Base-by-base conservation (phyloP, 2,797 vertebrate genomes). In the Hapalemur alaotrensis region DNA sequence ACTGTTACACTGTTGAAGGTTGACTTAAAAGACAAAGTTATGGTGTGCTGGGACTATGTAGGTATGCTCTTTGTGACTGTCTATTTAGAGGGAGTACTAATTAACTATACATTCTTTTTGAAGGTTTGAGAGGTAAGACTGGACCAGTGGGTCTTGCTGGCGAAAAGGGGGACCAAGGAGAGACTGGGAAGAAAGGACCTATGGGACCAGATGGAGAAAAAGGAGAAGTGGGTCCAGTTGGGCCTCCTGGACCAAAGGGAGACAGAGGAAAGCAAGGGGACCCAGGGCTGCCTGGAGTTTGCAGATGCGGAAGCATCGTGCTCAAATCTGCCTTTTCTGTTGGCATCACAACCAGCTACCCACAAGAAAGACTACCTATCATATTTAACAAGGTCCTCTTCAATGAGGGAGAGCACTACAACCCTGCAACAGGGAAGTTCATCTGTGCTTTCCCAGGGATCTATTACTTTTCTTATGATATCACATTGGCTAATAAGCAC, bases 401-500 rank as follows among this genome's bases (percentile, higher is more conserved):
- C 96, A 99, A 99, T 0, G 99, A 99, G 97, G 99, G 99, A 0
- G 99, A 99, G 23, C 99, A 99, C 97, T 99, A 99, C 98, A 99
- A 99, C 97, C 99, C 99, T 0, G 98, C 99, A 86, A 99, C 99
- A 0, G 99, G 99, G 48, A 99, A 99, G 98, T 99, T 99, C 98
- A 99, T 99, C 95, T 99, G 99, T 57, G 99, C 99, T 0, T 99
- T 99, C 97, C 99, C 99, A 0, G 99, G 99, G 23, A 98, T 99
- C 96, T 99, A 99, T 97, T 99, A 99, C 95, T 99, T 99, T 98
- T 99, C 99, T 52, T 99, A 99, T 57, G 99, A 99, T 65, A 99
- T 99, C 98, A 99, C 99, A 0, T 98, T 99, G 98, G 99, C 99
- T 94, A 99, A 99, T 98, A 99, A 99, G 97, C 99, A 99, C 59